Evolutionary conservation across 1,140 invertebrate species (phyloP), one percentile per base, ranked within the genome.

Genomic region (Akabosia matsudoensis): DNA sequence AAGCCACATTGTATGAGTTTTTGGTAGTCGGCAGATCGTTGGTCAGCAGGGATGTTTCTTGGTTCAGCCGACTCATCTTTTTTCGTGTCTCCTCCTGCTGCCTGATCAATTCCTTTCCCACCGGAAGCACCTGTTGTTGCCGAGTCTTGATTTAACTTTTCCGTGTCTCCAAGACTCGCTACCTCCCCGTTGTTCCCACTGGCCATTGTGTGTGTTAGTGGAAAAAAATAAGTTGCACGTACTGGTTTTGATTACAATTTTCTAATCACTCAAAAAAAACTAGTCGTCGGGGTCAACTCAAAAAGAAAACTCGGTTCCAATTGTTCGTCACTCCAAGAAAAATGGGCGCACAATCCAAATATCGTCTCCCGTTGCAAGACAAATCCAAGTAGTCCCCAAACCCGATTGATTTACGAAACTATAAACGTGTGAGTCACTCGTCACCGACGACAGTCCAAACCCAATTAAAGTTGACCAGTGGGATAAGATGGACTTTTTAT

Each of bases 1-100:
- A 97, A 90, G 84, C 80, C 80, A 64, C 79, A 81, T 18, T 73
- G 33, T 72, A 81, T 77, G 26, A 81, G 77, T 34, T 79, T 78
- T 31, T 77, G 70, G 67, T 78, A 81, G 34, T 81, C 80, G 18
- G 54, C 75, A 31, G 78, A 79, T 3, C 79, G 75, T 31, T 77
- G 52, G 22, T 71, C 75, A 75, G 79, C 26, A 72, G 75, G 70
- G 71, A 74, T 73, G 56, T 64, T 28, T 71, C 75, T 13, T 28
- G 70, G 37, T 22, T 72, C 67, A 24, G 52, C 22, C 14, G 67
- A 72, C 51, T 76, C 67, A 26, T 64, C 72, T 54, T 74, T 45
- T 72, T 72, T 45, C 18, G 51, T 70, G 51, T 75, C 78, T 18
- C 78, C 78, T 18, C 75, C 78, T 31, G 71, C 78, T n/a, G 75